These are phyloP conservation scores for Pogonocherus hispidulus DNA, from an alignment of 2,888 invertebrate species.

Conservation along the genomic window DNA sequence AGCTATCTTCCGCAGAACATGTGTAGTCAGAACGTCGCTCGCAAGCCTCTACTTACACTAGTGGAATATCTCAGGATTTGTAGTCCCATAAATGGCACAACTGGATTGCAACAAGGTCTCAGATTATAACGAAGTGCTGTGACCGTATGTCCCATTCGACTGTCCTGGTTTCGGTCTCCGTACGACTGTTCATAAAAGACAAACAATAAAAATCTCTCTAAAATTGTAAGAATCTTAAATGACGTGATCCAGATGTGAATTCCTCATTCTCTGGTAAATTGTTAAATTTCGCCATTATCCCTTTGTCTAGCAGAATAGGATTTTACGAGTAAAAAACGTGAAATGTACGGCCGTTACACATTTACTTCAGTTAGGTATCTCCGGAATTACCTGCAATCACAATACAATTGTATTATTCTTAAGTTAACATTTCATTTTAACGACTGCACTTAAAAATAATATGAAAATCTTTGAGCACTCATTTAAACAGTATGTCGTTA, in stretches of 20 bases:
- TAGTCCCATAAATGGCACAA: conserved; percentile 7
- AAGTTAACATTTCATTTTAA: neutral
- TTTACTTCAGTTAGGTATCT: neutral
- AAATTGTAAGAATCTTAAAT: conserved; percentile 13
- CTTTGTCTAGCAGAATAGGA: neutral
- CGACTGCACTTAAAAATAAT: neutral
- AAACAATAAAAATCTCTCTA: neutral
- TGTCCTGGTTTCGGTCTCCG: neutral
- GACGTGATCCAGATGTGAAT: neutral
- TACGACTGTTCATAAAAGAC: neutral
- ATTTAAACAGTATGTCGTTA: no score
- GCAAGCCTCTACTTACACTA: neutral
- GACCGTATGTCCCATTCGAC: conserved; percentile 20
- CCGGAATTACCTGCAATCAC: neutral
- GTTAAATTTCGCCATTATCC: neutral
- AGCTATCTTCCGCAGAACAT: conserved; percentile 14
- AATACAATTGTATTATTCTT: neutral
- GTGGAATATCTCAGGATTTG: conserved; percentile 17
- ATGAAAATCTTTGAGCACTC: neutral
- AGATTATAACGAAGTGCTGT: conserved; percentile 18
- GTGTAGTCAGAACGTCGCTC: conserved; percentile 7
- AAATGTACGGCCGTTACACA: neutral
- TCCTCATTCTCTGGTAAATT: neutral
- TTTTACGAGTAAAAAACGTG: neutral
- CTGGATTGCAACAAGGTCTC: conserved; percentile 1